Evolutionary conservation across 2,888 invertebrate genomes (phyloP), one percentile per base, ranked within the genome.

Genomic region (Sussaba pulchella): DNA sequence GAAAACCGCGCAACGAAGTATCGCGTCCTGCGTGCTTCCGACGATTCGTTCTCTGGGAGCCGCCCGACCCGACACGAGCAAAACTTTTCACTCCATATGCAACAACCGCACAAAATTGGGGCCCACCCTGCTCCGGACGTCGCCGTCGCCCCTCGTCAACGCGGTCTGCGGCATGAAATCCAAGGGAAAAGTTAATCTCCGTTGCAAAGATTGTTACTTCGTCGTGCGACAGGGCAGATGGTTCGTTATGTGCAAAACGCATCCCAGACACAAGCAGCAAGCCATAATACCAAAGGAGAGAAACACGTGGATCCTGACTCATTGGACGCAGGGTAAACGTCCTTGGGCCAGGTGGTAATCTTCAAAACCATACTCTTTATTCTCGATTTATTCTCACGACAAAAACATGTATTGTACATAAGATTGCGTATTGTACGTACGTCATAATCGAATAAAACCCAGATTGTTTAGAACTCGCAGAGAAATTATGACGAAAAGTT

Each of bases 241-340:
- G 85, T 96, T 95, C 91, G 95, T 96, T 50, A 94, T 96, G 84
- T 98, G 98, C 86, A 95, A 95, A 72, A 95, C 95, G 31, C 95
- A 95, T 88, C 95, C 95, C 21, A 94, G 97, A 43, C 98, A 98
- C 89, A 98, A 98, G 89, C 97, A 97, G 92, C 96, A 95, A 94
- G 92, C 95, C 14, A 95, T 95, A 93, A 94, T 94, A 76, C 94
- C 95, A 76, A 94, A 94, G 83, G 95, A 95, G 10, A 94, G 94
- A 82, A 96, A 96, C 85, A 95, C 95, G 17, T 96, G 96, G 95
- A 95, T 96, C 76, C 89, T 97, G 76, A 95, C 96, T 0, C 95
- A 95, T 90, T 96, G 96, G 2, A 95, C 95, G 19, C 96, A 96
- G 90, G 94, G 94, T 0, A 93, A 92, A 88, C 90, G 94, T 43